Percentiles rank a stretch among this genome's conserved stretches.
These are phyloP conservation scores for Cardiocondyla obscurior DNA, from an alignment of 1,140 invertebrate genomes.

Conservation along the genomic window DNA sequence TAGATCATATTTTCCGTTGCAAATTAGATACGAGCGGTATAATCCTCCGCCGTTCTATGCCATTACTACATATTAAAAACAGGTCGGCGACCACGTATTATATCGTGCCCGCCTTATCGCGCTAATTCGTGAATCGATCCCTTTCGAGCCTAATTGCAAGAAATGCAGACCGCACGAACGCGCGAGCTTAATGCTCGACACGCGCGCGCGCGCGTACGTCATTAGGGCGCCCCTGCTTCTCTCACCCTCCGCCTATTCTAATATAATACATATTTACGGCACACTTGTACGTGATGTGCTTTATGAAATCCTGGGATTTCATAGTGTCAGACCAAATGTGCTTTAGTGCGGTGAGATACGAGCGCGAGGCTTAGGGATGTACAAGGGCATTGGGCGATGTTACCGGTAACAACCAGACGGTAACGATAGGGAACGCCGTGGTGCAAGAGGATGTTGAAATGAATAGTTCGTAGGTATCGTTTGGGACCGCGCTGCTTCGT, in stretches of 20 bases:
- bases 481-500: conserved; percentile 14
- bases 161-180: conserved; percentile 45
- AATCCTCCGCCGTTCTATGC: conserved; percentile 47
- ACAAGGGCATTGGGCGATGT: conserved; percentile 5
- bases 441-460: conserved; percentile 33
- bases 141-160: conserved; percentile 47
- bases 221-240: background rate
- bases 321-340: conserved; percentile 54
- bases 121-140: conserved; percentile 62
- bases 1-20: conserved; percentile 49
- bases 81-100: conserved; percentile 25
- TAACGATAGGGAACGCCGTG: conserved; percentile 17
- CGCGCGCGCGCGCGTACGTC: background rate
- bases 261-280: conserved; percentile 52
- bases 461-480: conserved; percentile 47
- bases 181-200: conserved; percentile 14
- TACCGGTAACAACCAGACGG: conserved; percentile 23
- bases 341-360: conserved; percentile 49
- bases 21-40: conserved; percentile 50
- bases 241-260: background rate
- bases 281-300: conserved; percentile 26
- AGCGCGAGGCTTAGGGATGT: conserved; percentile 40
- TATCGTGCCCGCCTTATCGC: conserved; percentile 57
- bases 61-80: conserved; percentile 55
- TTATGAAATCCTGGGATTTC: conserved; percentile 58